A percentile compares a stretch with the other conserved stretches of the same genome.
phyloP scores from a whole-genome alignment of 1,140 invertebrate genomes.

The Rhopalosiphum maidis region DNA sequence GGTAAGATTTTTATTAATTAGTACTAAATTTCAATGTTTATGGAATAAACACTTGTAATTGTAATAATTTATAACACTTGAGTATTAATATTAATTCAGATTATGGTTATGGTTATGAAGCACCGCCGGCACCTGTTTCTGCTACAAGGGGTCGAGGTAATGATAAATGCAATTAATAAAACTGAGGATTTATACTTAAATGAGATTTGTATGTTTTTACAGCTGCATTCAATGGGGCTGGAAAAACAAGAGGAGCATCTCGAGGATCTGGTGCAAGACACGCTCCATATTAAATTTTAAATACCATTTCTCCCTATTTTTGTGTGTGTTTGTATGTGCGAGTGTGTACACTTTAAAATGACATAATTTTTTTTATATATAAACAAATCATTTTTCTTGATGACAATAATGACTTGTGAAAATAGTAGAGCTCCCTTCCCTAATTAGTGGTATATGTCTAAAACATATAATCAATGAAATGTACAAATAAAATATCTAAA shows the following conservation, averaged over 20 bases:
- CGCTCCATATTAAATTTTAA: constrained; percentile 62
- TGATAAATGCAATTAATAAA: not conserved
- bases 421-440: not conserved
- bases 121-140: constrained; percentile 49
- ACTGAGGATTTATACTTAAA: not conserved
- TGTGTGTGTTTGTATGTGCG: constrained; percentile 40
- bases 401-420: constrained; percentile 49
- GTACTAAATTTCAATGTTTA: not conserved
- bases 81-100: not conserved
- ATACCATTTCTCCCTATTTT: constrained; percentile 36
- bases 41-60: not conserved
- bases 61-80: not conserved
- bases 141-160: constrained; percentile 48
- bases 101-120: constrained; percentile 56
- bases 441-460: constrained; percentile 42
- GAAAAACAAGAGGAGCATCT: constrained; percentile 52
- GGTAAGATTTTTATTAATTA: not conserved
- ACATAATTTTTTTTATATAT: constrained; percentile 46
- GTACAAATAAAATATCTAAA: constrained; percentile 51
- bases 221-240: constrained; percentile 55
- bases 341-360: constrained; percentile 49
- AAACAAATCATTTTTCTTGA: constrained; percentile 54
- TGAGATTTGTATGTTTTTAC: not conserved
- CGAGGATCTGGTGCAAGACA: constrained; percentile 64
- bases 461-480: constrained; percentile 41